These are phyloP conservation scores for Hemitrygon akajei DNA, from an alignment of 2,797 vertebrate genomes.

Conservation along the genomic window DNA sequence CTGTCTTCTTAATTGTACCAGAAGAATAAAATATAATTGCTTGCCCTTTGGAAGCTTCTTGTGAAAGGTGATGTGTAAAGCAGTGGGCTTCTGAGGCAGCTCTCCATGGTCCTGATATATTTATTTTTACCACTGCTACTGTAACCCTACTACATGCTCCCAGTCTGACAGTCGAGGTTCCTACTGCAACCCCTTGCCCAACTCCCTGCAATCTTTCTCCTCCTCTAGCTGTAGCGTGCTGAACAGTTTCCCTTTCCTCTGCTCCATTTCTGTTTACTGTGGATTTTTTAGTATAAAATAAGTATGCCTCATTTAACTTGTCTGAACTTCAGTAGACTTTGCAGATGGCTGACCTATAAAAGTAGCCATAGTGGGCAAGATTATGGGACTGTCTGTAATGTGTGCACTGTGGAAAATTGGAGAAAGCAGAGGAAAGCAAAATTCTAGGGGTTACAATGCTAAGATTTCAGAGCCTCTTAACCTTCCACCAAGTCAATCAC, in stretches of 20 bases:
- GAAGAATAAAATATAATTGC: neutral
- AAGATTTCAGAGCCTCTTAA: neutral
- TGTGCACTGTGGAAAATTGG: neutral
- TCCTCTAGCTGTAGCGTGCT: too few species aligned
- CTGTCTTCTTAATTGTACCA: neutral
- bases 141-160: neutral
- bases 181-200: neutral
- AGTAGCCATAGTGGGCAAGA: too few species aligned
- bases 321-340: neutral
- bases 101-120: neutral
- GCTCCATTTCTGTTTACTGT: too few species aligned
- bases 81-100: neutral
- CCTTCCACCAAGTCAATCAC: too few species aligned
- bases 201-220: neutral
- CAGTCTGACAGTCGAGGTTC: too few species aligned
- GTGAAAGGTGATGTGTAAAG: slow-evolving; percentile 12
- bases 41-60: neutral
- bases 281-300: too few species aligned
- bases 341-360: neutral
- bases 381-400: neutral
- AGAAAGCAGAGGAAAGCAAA: neutral
- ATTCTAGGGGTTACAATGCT: too few species aligned
- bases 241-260: neutral
- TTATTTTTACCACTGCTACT: neutral
- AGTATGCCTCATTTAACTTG: too few species aligned